Conservation (phyloP, 2,113 vertebrate genomes). For the Sinocyclocheilus anshuiensis region DNA sequence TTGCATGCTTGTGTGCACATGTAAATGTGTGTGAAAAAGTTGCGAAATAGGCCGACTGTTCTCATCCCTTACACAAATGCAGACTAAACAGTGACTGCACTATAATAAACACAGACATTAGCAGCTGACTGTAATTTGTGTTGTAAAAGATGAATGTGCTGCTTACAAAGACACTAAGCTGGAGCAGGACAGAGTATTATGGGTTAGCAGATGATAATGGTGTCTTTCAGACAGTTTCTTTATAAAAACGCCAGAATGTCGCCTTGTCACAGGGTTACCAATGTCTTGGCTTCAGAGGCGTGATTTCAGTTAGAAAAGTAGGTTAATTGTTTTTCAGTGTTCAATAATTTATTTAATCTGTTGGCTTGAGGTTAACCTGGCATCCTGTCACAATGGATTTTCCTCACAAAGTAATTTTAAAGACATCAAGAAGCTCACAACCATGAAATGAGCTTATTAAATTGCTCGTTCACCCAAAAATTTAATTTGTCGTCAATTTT, state of each 20-base stretch:
- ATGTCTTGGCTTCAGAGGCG: neutral
- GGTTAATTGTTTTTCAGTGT: conserved; percentile 30
- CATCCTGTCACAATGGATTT: neutral
- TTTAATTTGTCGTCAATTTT: neutral
- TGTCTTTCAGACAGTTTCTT: conserved; percentile 11
- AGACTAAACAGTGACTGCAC: conserved; percentile 44
- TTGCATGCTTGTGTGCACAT: conserved; percentile 17
- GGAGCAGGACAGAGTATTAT: neutral
- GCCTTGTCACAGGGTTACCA: neutral
- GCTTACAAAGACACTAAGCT: conserved; percentile 32
- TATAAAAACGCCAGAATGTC: neutral
- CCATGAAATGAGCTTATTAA: conserved; percentile 6
- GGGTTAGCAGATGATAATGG: neutral
- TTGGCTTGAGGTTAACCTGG: conserved; percentile 10
- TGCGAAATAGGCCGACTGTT: neutral
- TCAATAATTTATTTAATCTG: conserved; percentile 5
- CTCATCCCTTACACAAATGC: conserved; percentile 3
- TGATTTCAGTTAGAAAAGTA: conserved; percentile 25
- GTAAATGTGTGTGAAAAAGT: conserved; percentile 14
- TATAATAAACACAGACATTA: conserved; percentile 44
- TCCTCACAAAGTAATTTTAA: conserved; percentile 15
- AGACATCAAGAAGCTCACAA: conserved; percentile 3
- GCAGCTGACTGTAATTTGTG: conserved; percentile 26
- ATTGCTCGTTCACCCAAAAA: neutral
- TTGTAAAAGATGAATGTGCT: conserved; percentile 39